Conservation (phyloP, 2,888 invertebrate species). For the Drosophila atroscutellata region DNA sequence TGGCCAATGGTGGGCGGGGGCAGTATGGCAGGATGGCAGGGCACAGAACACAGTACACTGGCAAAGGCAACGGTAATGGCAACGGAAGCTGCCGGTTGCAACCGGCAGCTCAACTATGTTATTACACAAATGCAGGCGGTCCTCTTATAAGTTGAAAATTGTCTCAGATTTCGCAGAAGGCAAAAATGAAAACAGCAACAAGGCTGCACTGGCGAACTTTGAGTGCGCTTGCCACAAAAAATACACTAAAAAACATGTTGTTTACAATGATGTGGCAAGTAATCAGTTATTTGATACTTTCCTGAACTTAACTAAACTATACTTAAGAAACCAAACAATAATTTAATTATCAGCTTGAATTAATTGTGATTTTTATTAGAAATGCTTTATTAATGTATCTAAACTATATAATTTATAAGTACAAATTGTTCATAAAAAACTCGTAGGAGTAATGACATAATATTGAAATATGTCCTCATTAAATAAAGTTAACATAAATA, state of each 20-base stretch:
- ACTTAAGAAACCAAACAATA: not conserved
- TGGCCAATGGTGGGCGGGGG: constrained; percentile 50
- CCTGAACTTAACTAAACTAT: not conserved
- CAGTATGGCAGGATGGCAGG: constrained; percentile 20
- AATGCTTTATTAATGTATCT: not conserved
- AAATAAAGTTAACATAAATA: not conserved
- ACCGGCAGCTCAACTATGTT: constrained; percentile 63
- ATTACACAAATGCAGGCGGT: constrained; percentile 72
- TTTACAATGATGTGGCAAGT: not conserved
- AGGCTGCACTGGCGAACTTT: constrained; percentile 5
- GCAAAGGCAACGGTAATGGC: constrained; percentile 22
- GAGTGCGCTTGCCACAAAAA: constrained; percentile 4
- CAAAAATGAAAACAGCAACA: constrained; percentile 29
- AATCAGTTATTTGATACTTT: not conserved
- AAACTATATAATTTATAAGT: not conserved
- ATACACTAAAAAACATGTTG: not conserved
- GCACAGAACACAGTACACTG: constrained; percentile 14
- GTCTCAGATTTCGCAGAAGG: constrained; percentile 68
- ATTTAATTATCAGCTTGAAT: not conserved
- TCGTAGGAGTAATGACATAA: not conserved
- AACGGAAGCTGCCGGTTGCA: constrained; percentile 55
- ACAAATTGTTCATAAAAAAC: not conserved
- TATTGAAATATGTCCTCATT: not conserved
- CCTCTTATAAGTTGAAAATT: constrained; percentile 69
- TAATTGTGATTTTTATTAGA: not conserved